Conservation (phyloP, 2,113 vertebrate genomes). For the Platycercus adscitus region DNA sequence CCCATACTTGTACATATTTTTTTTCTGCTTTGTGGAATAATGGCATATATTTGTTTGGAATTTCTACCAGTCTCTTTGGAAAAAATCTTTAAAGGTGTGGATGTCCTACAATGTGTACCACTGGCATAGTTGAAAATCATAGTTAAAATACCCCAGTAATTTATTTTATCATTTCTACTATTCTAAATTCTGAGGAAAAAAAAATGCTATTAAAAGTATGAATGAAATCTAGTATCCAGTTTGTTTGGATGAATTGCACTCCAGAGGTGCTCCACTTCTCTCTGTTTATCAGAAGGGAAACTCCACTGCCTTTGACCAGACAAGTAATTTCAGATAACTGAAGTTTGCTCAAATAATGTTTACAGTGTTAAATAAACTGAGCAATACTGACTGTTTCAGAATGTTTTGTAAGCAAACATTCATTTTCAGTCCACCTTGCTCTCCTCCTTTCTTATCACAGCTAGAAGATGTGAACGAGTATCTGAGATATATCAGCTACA, state of each 20-base stretch:
- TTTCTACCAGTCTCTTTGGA: not conserved
- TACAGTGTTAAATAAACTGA: not conserved
- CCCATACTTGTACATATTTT: not conserved
- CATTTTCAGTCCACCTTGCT: not conserved
- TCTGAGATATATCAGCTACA: not conserved
- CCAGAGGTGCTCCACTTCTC: not conserved
- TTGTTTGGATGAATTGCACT: not conserved
- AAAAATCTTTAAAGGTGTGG: not conserved
- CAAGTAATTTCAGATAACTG: not conserved
- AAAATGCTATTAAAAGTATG: not conserved
- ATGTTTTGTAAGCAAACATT: not conserved
- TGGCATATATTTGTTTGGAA: fast-evolving
- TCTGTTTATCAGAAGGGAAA: not conserved
- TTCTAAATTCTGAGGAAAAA: not conserved
- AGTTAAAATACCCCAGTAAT: not conserved
- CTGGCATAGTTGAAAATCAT: not conserved
- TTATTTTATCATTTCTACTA: not conserved
- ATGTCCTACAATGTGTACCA: not conserved
- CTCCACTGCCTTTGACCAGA: not conserved
- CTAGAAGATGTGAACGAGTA: not conserved
- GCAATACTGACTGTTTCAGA: not conserved
- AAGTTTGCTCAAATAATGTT: not conserved
- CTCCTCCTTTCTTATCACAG: not conserved
- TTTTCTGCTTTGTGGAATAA: not conserved
- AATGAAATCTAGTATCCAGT: not conserved